These are phyloP conservation scores for Maconellicoccus hirsutus DNA, from an alignment of 1,140 invertebrate genomes.

Conservation along the genomic window DNA sequence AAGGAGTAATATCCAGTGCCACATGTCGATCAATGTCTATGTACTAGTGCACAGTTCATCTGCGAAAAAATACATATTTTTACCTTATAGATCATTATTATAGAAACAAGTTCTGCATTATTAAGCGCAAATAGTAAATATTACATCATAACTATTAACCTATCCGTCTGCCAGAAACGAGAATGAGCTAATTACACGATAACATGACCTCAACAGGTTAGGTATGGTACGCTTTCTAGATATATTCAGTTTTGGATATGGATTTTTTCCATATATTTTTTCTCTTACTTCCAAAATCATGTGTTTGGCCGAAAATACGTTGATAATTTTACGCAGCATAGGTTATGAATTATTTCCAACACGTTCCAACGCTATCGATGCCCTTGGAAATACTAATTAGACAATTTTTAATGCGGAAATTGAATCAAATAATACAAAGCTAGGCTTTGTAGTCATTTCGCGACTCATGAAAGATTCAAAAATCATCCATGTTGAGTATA, in stretches of 20 bases:
- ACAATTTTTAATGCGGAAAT: not conserved
- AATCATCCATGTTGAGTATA: no score
- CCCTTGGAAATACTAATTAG: not conserved
- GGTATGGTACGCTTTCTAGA: no score
- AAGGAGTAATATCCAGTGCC: not conserved
- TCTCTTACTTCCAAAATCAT: no score
- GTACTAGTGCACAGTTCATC: not conserved
- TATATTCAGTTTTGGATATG: no score
- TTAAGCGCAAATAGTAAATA: not conserved
- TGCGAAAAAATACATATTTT: not conserved
- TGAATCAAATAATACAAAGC: no score
- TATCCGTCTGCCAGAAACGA: conserved; percentile 7
- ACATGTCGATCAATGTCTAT: not conserved
- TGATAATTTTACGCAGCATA: not conserved
- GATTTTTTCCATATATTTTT: no score
- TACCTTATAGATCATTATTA: not conserved
- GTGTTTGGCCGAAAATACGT: not conserved
- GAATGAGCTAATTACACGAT: not conserved
- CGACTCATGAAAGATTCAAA: no score
- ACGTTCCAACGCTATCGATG: not conserved
- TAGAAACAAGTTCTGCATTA: not conserved
- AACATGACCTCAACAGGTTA: not conserved
- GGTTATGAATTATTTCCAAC: not conserved
- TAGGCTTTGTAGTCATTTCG: no score
- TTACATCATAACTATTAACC: conserved; percentile 1